Evolutionary conservation across 2,888 invertebrate genomes (phyloP), one percentile per base, ranked within the genome.

Genomic region (Anticlea derivata): DNA sequence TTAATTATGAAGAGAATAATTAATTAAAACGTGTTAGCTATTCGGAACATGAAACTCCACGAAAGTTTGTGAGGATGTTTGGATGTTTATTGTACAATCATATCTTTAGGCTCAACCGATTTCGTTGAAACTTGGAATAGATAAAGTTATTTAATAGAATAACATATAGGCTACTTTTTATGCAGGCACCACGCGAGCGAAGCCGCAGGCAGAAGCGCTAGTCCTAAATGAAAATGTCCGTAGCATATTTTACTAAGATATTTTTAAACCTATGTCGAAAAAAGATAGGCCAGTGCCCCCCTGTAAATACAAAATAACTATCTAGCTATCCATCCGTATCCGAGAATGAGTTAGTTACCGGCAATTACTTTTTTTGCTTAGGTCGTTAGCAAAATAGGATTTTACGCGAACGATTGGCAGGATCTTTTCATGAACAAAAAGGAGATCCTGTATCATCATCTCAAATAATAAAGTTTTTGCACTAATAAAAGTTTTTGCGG

Each of bases 401-500:
- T 35, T 40, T 6, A 20, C 12, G 12, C 23, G 33, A 40, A 26
- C 39, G 34, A 50, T 34, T 41, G 30, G 27, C 52, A 65, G 60
- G 68, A 68, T 74, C 68, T 66, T 69, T 60, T 70, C 62, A 45
- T 43, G 22, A 29, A 63, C 66, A 79, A 84, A 84, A 83, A 80
- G 55, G 38, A 66, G 73, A 73, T 85, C 85, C 85, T 84, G 84
- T 70, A 82, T 72, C 70, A 63, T 74, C 69, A 70, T 58, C 65
- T 65, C 70, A 73, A 73, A 75, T 73, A n/a, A 80, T 71, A 61
- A 55, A 46, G 63, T 84, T 85, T 85, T 85, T 86, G 75, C 66
- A 64, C 56, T 74, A 78, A 78, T 81, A 72, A 78, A 75, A 61
- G 57, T 78, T 83, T 81, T 83, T 83, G 66, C 41, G 61, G 62